Conservation (phyloP, 2,888 invertebrate species). For the Danaus chrysippus region DNA sequence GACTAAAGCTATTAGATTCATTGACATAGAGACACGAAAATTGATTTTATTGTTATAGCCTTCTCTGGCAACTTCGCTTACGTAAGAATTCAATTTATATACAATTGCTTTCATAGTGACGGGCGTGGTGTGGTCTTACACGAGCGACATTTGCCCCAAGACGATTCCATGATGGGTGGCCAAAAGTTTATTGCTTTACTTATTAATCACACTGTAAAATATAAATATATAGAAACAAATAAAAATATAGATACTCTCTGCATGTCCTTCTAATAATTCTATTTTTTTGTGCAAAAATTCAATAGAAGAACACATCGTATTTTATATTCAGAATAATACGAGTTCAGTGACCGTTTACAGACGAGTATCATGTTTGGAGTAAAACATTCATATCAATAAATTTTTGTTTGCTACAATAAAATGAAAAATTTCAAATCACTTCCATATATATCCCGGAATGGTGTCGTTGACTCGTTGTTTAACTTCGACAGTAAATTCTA, state of each 20-base stretch:
- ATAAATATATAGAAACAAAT: no score
- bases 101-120: conserved; percentile 14
- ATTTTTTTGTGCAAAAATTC: no score
- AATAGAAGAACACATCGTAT: no score
- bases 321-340: no score
- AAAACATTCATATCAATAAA: conserved; percentile 36
- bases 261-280: no score
- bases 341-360: conserved; percentile 9
- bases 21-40: conserved; percentile 8
- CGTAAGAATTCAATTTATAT: conserved; percentile 26
- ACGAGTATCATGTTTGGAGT: conserved; percentile 16
- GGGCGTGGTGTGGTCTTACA: conserved; percentile 10
- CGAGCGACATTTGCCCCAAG: no score
- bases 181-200: no score
- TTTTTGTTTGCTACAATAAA: conserved; percentile 36
- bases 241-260: no score
- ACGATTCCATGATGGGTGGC: no score
- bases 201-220: neutral
- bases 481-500: conserved; percentile 47
- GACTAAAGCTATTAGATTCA: conserved; percentile 8
- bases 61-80: conserved; percentile 14
- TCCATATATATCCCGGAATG: conserved; percentile 59
- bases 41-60: conserved; percentile 3
- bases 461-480: conserved; percentile 69
- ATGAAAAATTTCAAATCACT: conserved; percentile 41